A percentile compares a stretch with the other conserved stretches of the same genome.
phyloP scores from a whole-genome alignment of 23 tunicate species.

The Diplosoma virens region DNA sequence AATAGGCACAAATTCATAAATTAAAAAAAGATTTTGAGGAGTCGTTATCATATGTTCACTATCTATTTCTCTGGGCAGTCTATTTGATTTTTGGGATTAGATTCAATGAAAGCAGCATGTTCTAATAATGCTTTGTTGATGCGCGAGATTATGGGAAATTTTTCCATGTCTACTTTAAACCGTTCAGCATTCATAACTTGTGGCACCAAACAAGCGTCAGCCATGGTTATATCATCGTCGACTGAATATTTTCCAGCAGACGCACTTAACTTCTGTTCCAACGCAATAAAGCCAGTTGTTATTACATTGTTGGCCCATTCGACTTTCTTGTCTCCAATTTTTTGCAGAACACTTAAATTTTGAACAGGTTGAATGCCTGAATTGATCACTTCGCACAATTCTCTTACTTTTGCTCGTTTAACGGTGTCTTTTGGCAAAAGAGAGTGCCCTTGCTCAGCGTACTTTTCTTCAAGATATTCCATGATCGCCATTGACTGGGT shows the following conservation, averaged over 20 bases:
- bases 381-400: slow-evolving; percentile 58
- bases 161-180: slow-evolving; percentile 51
- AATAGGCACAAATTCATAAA: too few species aligned
- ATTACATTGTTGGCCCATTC: slow-evolving; percentile 61
- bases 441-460: not conserved
- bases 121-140: slow-evolving; percentile 36
- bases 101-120: slow-evolving; percentile 51
- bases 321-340: slow-evolving; percentile 32
- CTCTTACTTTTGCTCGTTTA: slow-evolving; percentile 46
- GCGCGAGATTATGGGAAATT: slow-evolving; percentile 49
- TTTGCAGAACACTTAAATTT: slow-evolving; percentile 41
- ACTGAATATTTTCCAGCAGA: slow-evolving; percentile 70
- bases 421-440: slow-evolving; percentile 46
- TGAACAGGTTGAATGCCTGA: slow-evolving; percentile 79
- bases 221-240: slow-evolving; percentile 77
- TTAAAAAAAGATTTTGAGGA: too few species aligned
- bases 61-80: slow-evolving; percentile 41
- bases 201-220: slow-evolving; percentile 81
- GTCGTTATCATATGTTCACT: too few species aligned
- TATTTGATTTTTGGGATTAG: slow-evolving; percentile 61
- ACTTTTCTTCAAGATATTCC: slow-evolving; percentile 69
- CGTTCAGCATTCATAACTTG: slow-evolving; percentile 53
- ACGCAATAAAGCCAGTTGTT: slow-evolving; percentile 49
- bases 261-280: slow-evolving; percentile 39
- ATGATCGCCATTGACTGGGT: slow-evolving; percentile 79